Base-by-base conservation (phyloP, 2,888 invertebrate species). In the Temnothorax rugatulus region DNA sequence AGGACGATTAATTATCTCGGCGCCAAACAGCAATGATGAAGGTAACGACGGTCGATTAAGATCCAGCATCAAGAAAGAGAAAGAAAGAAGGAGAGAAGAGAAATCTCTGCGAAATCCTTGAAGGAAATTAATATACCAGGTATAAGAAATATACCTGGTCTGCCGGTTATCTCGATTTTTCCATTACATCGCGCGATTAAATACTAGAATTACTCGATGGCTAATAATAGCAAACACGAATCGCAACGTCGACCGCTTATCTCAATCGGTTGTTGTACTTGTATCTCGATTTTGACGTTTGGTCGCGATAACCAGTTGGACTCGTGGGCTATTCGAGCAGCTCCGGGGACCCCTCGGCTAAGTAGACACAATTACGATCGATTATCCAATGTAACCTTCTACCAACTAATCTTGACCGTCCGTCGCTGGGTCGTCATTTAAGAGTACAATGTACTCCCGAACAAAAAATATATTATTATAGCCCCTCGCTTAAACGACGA, bases 321-420 rank as follows among this genome's bases (percentile, higher is more conserved):
- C 44, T 52, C 57, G 81, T 66, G 25, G 38, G 76, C 41, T 71
- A 73, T 47, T 25, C 52, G 52, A 66, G 38, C 61, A 29, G 63
- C 71, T 57, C 21, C 52, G 47, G 25, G 83, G 74, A 73, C 81
- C 83, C 63, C n/a, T 83, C 73, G 66, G 15, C 75, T 88, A 89
- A 89, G 83, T 89, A 87, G 89, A 85, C 84, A 77, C 90, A 91
- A 91, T 91, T 91, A 91, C 84, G 87, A 91, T 91, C 89, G 88
- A 90, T 91, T 91, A 89, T 91, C 88, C 90, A 89, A 90, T 89
- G 84, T 86, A 84, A 68, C 84, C 68, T 85, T 73, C 85, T 84
- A 82, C 84, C 84, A 74, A 86, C 86, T 90, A 90, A 90, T 90
- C 90, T 90, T 87, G 81, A 64, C 75, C 63, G 71, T 34, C 44